phyloP scores from a whole-genome alignment of 2,113 vertebrate genomes.

The Plecotus auritus region DNA sequence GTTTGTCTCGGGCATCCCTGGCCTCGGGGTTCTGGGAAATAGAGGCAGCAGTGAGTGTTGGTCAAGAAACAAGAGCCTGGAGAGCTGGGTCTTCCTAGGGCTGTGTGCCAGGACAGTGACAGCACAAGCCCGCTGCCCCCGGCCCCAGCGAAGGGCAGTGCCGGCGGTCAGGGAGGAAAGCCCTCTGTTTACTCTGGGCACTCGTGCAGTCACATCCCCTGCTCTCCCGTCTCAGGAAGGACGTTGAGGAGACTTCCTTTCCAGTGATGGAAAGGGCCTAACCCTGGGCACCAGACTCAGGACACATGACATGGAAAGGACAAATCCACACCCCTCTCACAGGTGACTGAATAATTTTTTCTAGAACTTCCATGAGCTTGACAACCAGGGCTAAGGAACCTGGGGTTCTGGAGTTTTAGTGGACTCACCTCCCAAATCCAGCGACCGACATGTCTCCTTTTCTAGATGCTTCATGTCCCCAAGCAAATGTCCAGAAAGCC shows the following conservation, averaged over 20 bases:
- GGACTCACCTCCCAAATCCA: neutral
- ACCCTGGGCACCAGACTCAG: fast-evolving
- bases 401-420: neutral
- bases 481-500: neutral
- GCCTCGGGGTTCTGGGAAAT: neutral
- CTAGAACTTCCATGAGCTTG: neutral
- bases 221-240: neutral
- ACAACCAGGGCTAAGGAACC: neutral
- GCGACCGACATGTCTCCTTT: neutral
- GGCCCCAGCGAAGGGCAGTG: neutral
- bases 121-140: neutral
- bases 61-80: neutral
- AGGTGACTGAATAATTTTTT: neutral
- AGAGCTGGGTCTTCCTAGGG: neutral
- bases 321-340: neutral
- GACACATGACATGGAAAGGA: neutral
- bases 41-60: neutral
- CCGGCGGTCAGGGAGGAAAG: fast-evolving
- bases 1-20: neutral
- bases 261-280: neutral
- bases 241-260: neutral
- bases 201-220: neutral
- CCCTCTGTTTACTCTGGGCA: neutral
- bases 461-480: neutral
- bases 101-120: neutral